phyloP scores from a whole-genome alignment of 2,888 invertebrate species.

The Spodoptera littoralis region DNA sequence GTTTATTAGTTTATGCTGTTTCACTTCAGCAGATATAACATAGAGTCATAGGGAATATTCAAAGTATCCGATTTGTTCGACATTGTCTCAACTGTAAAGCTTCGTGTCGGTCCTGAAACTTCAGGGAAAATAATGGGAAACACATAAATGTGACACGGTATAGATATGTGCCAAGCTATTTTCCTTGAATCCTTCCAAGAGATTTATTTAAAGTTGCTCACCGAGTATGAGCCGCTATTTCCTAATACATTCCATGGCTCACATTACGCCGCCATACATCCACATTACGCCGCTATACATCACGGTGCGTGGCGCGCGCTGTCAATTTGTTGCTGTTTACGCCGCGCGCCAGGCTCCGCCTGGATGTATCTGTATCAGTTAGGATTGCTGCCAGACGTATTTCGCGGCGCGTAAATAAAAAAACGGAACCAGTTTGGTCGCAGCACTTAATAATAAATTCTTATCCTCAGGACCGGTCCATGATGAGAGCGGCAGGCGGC shows the following conservation, averaged over 20 bases:
- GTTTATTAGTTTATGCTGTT: too few species aligned
- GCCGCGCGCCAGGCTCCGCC: constrained; percentile 21
- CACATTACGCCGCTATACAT: constrained; percentile 24
- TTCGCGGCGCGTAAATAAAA: constrained; percentile 56
- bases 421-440: constrained; percentile 54
- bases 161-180: neutral
- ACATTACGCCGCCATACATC: constrained; percentile 23
- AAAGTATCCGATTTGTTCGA: too few species aligned
- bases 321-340: constrained; percentile 52
- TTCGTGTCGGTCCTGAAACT: too few species aligned
- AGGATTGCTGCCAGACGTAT: constrained; percentile 59
- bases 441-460: constrained; percentile 69
- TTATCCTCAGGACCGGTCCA: constrained; percentile 21
- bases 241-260: constrained; percentile 24
- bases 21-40: too few species aligned
- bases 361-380: constrained; percentile 59
- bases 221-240: constrained; percentile 26
- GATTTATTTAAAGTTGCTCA: constrained; percentile 26
- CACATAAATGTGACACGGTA: too few species aligned
- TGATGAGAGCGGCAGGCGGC: constrained; percentile 29
- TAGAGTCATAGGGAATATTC: too few species aligned
- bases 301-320: constrained; percentile 9
- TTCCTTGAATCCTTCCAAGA: constrained; percentile 5
- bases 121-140: too few species aligned
- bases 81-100: too few species aligned